Base-by-base conservation (phyloP, 1,140 invertebrate genomes). In the Cotesia vestalis region DNA sequence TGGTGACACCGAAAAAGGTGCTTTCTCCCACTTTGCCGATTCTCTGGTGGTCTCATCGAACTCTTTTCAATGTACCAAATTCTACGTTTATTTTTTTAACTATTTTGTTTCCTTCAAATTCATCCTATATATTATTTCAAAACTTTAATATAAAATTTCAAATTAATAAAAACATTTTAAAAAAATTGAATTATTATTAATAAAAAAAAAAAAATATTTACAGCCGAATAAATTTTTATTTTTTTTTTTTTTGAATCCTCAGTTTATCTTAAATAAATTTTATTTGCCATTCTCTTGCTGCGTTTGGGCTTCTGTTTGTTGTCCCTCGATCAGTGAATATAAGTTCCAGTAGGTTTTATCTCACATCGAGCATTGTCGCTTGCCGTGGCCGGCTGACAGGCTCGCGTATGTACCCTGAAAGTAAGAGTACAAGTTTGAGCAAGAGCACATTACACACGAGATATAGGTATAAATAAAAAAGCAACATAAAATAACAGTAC, bases 351-450 rank as follows among this genome's bases (percentile, higher is more conserved):
- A 27, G 40, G 61, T 72, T 72, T 84, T 86, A 85, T 85, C 84
- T 86, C 77, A 76, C 78, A 86, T 85, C 84, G 77, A 77, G 83
- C 78, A 86, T 84, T 84, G 82, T 85, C 81, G 82, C 79, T 86
- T 81, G 84, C 82, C 40, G 5, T 46, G 40, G 70, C 77, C 78
- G 77, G 73, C 74, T 84, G 84, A 84, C 84, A 83, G 80, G 40
- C 40, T 67, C 61, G 40, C 59, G 52, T 68, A 72, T 40, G 52
- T 62, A 35, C 53, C 61, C 35, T 6, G 46, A 60, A 34, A 52
- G 60, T 55, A 8, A 46, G 69, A 34, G 66, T 38, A 38, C 53
- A 34, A 52, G 60, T 55, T 8, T 35, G 69, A 34, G 66, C 17
- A 52, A 35, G n/a, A 66, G 64, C 17, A 36, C 51, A 60, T 71